Percentiles rank a stretch among this genome's conserved stretches.
Conservation (phyloP, 2,113 vertebrate species). For the Formicarius rufipectus region DNA sequence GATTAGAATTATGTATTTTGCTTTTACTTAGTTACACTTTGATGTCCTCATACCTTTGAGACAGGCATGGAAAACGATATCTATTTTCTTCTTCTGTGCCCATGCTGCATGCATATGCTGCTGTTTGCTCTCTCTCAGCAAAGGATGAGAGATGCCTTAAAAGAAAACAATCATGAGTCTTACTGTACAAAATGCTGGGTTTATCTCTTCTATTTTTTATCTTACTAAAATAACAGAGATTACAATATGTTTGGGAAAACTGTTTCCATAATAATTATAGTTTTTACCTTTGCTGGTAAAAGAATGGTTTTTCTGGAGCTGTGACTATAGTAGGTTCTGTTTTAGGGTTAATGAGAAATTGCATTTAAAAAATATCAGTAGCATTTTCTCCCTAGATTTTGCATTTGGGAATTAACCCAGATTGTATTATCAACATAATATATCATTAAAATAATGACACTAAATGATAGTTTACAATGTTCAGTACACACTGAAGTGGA, state of each 20-base stretch:
- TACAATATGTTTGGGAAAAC: not conserved
- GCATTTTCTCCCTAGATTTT: conserved; percentile 19
- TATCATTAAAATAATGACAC: conserved; percentile 72
- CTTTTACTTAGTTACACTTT: not conserved
- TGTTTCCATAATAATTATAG: not conserved
- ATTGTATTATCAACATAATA: conserved; percentile 67
- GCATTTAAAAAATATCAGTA: conserved; percentile 26
- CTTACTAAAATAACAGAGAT: not conserved
- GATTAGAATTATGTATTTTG: conserved; percentile 2
- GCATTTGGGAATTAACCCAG: conserved; percentile 59
- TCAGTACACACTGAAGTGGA: conserved; percentile 63
- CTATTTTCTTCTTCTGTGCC: not conserved
- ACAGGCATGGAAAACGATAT: not conserved
- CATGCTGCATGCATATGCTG: not conserved
- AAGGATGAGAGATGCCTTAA: not conserved
- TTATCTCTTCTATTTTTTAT: not conserved
- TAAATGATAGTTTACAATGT: conserved; percentile 68
- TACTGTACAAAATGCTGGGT: not conserved
- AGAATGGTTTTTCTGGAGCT: conserved; percentile 16
- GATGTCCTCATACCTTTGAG: not conserved
- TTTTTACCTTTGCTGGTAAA: not conserved
- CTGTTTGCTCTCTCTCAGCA: not conserved
- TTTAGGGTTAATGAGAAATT: conserved; percentile 47
- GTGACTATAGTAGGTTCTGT: not conserved
- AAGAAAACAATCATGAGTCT: not conserved